Conservation (phyloP, 2,113 vertebrate genomes). For the Notothenia rossii region DNA sequence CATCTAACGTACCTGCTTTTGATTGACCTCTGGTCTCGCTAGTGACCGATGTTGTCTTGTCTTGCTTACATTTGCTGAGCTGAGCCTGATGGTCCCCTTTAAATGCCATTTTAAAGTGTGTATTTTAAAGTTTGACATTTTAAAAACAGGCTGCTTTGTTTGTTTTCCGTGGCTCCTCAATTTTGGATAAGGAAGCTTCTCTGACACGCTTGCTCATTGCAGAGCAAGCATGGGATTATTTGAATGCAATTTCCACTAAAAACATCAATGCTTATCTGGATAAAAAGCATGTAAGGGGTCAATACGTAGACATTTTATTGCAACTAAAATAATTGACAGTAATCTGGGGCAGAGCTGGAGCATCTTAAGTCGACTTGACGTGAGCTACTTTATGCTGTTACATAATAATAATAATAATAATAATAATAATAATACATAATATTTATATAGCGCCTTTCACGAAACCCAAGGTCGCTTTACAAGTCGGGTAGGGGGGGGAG, state of each 20-base stretch:
- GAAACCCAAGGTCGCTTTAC: too few species aligned
- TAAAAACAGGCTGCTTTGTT: neutral
- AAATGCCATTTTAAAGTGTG: neutral
- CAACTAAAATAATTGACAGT: neutral
- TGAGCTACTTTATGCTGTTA: neutral
- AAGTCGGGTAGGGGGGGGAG: too few species aligned
- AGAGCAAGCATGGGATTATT: slow-evolving; percentile 54
- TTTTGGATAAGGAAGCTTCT: slow-evolving; percentile 10
- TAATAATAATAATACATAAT: too few species aligned
- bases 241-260: neutral
- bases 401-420: too few species aligned
- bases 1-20: neutral
- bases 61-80: slow-evolving; percentile 9
- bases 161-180: slow-evolving; percentile 12
- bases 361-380: neutral
- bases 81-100: neutral
- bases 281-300: neutral
- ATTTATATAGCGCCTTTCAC: too few species aligned
- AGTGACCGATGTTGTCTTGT: neutral
- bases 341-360: neutral
- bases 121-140: neutral
- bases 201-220: slow-evolving; percentile 41
- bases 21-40: neutral
- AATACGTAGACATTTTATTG: slow-evolving; percentile 11
- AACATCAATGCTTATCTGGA: too few species aligned